Conservation (phyloP, 2,113 vertebrate species). For the Arvicanthis niloticus region DNA sequence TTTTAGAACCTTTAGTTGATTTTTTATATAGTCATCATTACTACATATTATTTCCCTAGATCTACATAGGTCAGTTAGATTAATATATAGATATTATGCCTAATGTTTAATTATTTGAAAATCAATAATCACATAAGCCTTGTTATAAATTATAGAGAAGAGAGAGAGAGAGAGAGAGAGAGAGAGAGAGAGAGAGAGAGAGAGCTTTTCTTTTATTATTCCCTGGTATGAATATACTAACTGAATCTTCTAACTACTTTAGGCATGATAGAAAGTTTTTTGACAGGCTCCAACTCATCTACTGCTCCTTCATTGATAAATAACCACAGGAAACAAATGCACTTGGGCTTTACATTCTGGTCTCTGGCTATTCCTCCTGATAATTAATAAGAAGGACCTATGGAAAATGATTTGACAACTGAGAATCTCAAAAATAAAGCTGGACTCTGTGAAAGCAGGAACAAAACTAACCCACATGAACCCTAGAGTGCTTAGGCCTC, state of each 20-base stretch:
- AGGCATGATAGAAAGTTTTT: not conserved
- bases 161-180: not conserved
- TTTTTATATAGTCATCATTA: slow-evolving; percentile 18
- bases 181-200: not conserved
- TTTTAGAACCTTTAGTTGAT: slow-evolving; percentile 18
- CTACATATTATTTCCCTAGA: not conserved
- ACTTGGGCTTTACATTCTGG: not conserved
- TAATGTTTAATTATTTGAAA: slow-evolving; percentile 41
- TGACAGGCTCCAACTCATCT: not conserved
- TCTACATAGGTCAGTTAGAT: not conserved
- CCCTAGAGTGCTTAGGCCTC: not conserved
- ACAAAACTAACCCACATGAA: not conserved
- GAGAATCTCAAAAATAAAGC: not conserved
- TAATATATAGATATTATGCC: not conserved
- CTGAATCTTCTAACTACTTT: not conserved
- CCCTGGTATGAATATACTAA: not conserved
- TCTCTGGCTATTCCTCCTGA: not conserved
- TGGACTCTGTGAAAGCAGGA: not conserved
- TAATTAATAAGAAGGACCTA: not conserved
- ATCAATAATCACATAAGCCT: not conserved
- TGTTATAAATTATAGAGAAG: slow-evolving; percentile 26
- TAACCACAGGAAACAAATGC: not conserved
- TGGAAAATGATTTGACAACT: not conserved
- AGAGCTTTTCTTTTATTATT: not conserved
- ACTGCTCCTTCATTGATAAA: not conserved